Evolutionary conservation across 2,888 invertebrate species (phyloP), one percentile per base, ranked within the genome.

Genomic region (Arge pagana): DNA sequence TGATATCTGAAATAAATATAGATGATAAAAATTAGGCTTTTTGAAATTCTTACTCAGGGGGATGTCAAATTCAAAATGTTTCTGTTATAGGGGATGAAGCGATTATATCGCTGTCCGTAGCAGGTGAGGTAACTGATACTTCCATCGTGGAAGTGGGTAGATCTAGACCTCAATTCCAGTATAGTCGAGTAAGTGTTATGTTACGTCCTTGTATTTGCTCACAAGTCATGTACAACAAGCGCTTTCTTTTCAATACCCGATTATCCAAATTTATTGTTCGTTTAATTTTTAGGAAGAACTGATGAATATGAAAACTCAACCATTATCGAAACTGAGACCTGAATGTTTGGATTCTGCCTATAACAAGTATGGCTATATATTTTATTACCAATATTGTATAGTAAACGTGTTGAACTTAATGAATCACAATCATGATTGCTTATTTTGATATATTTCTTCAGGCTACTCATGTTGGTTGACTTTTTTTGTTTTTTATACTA

Each of bases 281-380:
- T 49, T 42, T 48, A 6, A 8, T 78, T 82, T 84, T 21, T 80
- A 87, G 75, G 87, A 89, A 43, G 83, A 89, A 70, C 81, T 94
- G 61, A 78, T 90, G 77, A 82, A 84, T 36, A 81, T 93, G 61
- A 84, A 88, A 52, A 82, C 84, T 69, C 84, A 84, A 63, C 86
- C 88, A 54, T 79, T 85, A 57, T 86, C 91, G 39, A 85, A 84
- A 70, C 82, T 80, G 55, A 84, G 87, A 67, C 90, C 93, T n/a
- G 84, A 85, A 62, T 87, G 85, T 76, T 76, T 86, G 57, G 82
- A 84, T 64, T 74, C 77, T 59, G 79, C 79, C 45, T 80, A 79
- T 68, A 81, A 81, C 67, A 82, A 82, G 84, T 84, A 73, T 68
- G 80, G 74, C 13, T 31, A 37, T 31, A 39, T 39, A 13, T 39